Conservation (phyloP, 2,888 invertebrate species). For the Dryococelus australis region DNA sequence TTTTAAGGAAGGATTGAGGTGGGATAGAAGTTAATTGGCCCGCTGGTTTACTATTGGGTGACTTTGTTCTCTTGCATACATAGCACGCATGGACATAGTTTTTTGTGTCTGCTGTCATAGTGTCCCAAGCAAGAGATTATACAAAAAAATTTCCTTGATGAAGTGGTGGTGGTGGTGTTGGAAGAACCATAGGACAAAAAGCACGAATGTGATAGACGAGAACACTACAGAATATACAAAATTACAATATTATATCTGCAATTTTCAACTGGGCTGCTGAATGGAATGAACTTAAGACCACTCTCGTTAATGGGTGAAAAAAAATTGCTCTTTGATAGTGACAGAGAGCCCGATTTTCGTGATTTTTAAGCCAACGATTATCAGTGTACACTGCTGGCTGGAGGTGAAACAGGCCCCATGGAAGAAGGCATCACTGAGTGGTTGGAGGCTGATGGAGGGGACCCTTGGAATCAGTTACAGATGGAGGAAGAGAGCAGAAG, state of each 20-base stretch:
- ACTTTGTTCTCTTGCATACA: too few relatives aligned
- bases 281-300: conserved; percentile 21
- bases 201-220: not conserved
- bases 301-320: conserved; percentile 4
- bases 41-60: too few relatives aligned
- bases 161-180: conserved; percentile 8
- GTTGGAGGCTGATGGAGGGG: too few relatives aligned
- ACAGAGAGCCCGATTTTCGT: not conserved
- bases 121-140: not conserved
- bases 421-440: too few relatives aligned
- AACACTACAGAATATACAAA: conserved; percentile 13
- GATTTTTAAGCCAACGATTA: not conserved
- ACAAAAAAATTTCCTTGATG: conserved; percentile 17
- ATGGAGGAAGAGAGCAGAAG: conserved; percentile 26
- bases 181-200: conserved; percentile 20
- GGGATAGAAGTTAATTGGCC: too few relatives aligned
- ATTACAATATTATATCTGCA: not conserved
- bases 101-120: too few relatives aligned
- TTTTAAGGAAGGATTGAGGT: too few relatives aligned
- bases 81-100: too few relatives aligned
- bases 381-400: too few relatives aligned
- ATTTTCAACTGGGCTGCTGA: conserved; percentile 28
- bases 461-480: not conserved
- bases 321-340: not conserved
- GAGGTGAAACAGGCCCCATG: not conserved